Evolutionary conservation across 2,888 invertebrate species (phyloP), one percentile per base, ranked within the genome.

Genomic region (Himalopsyche japonica): DNA sequence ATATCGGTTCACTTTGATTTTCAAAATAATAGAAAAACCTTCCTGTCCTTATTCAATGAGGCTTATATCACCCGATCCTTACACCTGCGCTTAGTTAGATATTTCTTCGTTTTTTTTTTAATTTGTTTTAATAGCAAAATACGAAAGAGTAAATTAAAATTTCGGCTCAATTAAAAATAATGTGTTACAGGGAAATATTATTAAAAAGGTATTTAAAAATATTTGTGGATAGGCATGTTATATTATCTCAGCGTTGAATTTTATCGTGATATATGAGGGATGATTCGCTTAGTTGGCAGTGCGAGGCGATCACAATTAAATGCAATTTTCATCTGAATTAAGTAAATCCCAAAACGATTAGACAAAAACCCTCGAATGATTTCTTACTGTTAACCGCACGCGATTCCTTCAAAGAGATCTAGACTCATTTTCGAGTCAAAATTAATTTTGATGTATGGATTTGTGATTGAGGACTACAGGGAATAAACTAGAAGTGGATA

Each of bases 371-470:
- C 84, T 64, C 80, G 80, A 80, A 64, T 83, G 83, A 43, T 70
- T 79, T 80, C n/a, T 81, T 34, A 79, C 32, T 32, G 57, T 57
- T 37, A 27, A 43, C 70, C 48, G 83, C 86, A 86, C 86, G 86
- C 86, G 82, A 84, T 70, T 79, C 80, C 24, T 27, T 78, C 76
- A 34, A 43, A 84, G 76, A 79, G 70, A 79, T 57, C 81, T 79
- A 57, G 57, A 49, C 86, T 86, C 83, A 86, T 86, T 86, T 83
- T 85, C 84, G 47, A 86, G 84, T 86, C 86, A 85, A 81, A 84
- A 79, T 84, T 85, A 86, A 86, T 86, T 85, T 86, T 86, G 86
- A 86, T 86, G 82, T 85, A 86, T 86, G 85, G 85, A 85, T 84
- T 84, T 85, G 86, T 82, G 84, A 84, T 85, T 85, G 80, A 76